A percentile compares a stretch with the other conserved stretches of the same genome.
phyloP scores from a whole-genome alignment of 2,113 vertebrate species.

The Climacteris rufus region DNA sequence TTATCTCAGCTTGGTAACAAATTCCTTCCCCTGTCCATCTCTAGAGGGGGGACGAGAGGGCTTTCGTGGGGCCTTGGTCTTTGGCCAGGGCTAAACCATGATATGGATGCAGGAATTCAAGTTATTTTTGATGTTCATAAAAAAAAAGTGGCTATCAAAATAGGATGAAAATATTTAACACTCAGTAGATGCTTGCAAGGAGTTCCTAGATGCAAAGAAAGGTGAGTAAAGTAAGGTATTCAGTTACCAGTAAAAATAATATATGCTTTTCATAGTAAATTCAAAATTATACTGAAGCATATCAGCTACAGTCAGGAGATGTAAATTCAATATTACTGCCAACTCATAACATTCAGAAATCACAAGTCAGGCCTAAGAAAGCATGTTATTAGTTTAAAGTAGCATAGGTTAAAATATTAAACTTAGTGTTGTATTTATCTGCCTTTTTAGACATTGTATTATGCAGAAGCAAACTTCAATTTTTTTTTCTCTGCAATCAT shows the following conservation, averaged over 20 bases:
- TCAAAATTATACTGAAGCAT: not conserved
- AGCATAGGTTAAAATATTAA: not conserved
- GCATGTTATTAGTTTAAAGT: not conserved
- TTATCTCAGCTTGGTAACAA: too few relatives aligned
- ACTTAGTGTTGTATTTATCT: not conserved
- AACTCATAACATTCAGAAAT: not conserved
- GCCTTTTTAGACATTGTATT: not conserved
- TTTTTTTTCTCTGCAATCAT: not conserved
- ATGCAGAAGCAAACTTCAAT: not conserved
- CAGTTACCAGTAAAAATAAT: not conserved
- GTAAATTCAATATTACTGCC: not conserved
- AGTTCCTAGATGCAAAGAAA: constrained; percentile 1
- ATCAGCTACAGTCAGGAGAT: not conserved
- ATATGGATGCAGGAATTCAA: constrained; percentile 65
- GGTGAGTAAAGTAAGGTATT: not conserved
- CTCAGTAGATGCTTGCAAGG: not conserved
- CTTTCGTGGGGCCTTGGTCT: too few relatives aligned
- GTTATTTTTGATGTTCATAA: constrained; percentile 55
- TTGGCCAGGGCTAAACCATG: too few relatives aligned
- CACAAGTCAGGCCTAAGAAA: not conserved
- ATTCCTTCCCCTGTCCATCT: too few relatives aligned
- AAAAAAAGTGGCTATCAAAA: constrained; percentile 59
- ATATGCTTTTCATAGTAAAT: not conserved
- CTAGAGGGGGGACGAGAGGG: too few relatives aligned
- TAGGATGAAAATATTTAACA: constrained; percentile 44